Base-by-base conservation (phyloP, 1,140 invertebrate genomes). In the Ptiloglossa arizonensis region DNA sequence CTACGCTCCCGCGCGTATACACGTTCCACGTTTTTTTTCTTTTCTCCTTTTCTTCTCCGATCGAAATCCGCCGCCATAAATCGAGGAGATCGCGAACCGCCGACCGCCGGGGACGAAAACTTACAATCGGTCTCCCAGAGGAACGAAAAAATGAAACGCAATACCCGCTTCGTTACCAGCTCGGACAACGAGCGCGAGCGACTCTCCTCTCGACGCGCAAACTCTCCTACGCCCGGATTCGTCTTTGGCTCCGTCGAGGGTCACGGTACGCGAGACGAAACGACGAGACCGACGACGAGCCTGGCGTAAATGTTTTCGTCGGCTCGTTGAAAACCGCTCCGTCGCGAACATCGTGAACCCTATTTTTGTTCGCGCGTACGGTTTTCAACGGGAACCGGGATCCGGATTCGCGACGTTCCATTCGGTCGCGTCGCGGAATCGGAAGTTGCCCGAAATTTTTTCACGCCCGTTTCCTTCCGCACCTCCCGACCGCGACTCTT, bases 141-240 rank as follows among this genome's bases (percentile, higher is more conserved):
- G 66, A 78, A 79, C 71, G 79, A 79, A 85, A 85, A 85, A 85
- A 85, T 85, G 83, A 85, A 85, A 79, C 82, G 73, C 80, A 74
- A 64, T 85, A 35, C 44, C 38, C 67, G 27, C 60, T 38, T 24
- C 41, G 32, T 62, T 71, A 57, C 79, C 44, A 44, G 38, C 66
- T 29, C 41, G 50, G 54, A 72, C 66, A 68, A 70, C 78, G 82
- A 50, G 56, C 29, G 29, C 13, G 29, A 22, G 22, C 13, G 60
- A 46, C 38, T 24, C n/a, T n/a, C n/a, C n/a, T n/a, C n/a, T n/a
- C n/a, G n/a, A n/a, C n/a, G n/a, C n/a, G 38, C 22, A 15, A 63
- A 46, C 4, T 63, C 46, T 63, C 41, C 38, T n/a, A n/a, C n/a
- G n/a, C n/a, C n/a, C n/a, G n/a, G n/a, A n/a, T n/a, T n/a, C n/a